Conservation (phyloP, 2,797 vertebrate species). For the Pseudomugil gertrudae region DNA sequence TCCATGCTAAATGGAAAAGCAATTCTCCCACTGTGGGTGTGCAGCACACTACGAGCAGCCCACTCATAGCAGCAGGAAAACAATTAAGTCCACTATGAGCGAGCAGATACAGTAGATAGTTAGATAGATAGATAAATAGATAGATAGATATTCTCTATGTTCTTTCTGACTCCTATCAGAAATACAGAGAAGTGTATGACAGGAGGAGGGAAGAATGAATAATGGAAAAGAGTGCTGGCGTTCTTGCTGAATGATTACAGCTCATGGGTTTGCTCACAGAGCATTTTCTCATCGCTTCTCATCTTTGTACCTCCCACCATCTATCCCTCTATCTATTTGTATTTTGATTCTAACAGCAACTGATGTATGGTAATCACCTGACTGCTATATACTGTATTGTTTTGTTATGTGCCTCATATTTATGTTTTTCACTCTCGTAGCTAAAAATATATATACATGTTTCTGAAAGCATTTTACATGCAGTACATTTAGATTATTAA, state of each 20-base stretch:
- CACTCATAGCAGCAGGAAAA: no score
- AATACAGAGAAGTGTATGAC: no score
- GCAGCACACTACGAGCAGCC: no score
- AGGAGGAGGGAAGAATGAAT: no score
- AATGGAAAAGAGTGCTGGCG: no score
- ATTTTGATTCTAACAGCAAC: constrained; percentile 25
- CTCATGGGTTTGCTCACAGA: constrained; percentile 44
- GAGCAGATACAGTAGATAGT: not conserved
- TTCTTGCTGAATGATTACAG: constrained; percentile 61
- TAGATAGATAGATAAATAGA: constrained; percentile 2
- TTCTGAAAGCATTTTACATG: no score
- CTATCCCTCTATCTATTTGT: constrained; percentile 29
- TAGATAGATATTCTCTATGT: not conserved
- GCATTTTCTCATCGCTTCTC: constrained; percentile 43
- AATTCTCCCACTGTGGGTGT: no score
- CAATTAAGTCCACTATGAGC: no score
- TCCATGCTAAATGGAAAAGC: constrained; percentile 16
- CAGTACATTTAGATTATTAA: no score
- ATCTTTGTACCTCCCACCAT: constrained; percentile 26
- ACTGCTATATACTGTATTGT: not conserved
- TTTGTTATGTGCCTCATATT: not conserved
- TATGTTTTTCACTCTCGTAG: not conserved
- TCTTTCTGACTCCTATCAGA: no score
- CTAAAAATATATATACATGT: no score
- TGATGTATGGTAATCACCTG: not conserved